Base-by-base conservation (phyloP, 2,797 vertebrate species). In the Centroberyx gerrardi region DNA sequence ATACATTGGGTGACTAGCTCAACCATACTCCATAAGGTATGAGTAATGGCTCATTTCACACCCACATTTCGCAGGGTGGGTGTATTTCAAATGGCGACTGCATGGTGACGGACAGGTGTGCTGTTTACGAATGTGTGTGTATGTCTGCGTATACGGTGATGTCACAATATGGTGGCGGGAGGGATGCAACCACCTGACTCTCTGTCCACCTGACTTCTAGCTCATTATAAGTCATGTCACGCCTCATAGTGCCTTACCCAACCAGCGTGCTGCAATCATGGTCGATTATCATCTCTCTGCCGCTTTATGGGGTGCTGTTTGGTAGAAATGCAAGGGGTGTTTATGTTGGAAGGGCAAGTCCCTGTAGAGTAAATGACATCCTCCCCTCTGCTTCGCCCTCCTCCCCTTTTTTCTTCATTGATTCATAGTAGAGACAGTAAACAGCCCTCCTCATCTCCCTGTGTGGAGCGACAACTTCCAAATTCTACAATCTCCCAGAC, bases 311-410 rank as follows among this genome's bases (percentile, higher is more conserved):
- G 68, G 36, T 59, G 62, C 44, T 69, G 64, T 86, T 85, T 74
- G 63, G 63, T 59, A 31, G 31, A 29, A 82, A 86, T 81, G 22
- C 65, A 79, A 61, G 2, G 10, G 54, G 64, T 81, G 63, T 81
- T 89, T 83, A 86, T 75, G 70, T 78, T 87, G 88, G 88, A 89
- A 89, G 84, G 88, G 31, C 79, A 84, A 55, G 67, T 75, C 72
- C 48, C 40, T 60, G 44, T 8, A 18, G 62, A 71, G 62, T 68
- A 69, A 87, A 83, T 82, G 77, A 55, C 73, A 81, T 40, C 31
- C 29, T 2, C 14, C 2, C 8, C 33, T 46, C 27, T 14, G 4
- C 40, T 27, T 38, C 49, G 18, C 9, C 33, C 5, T 9, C 53
- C 42, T 44, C 13, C 10, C 44, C 17, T 8, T 12, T 22, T 3